Percentiles rank a stretch among this genome's conserved stretches.
Conservation (phyloP, 2,113 vertebrate species). For the Albula glossodonta region DNA sequence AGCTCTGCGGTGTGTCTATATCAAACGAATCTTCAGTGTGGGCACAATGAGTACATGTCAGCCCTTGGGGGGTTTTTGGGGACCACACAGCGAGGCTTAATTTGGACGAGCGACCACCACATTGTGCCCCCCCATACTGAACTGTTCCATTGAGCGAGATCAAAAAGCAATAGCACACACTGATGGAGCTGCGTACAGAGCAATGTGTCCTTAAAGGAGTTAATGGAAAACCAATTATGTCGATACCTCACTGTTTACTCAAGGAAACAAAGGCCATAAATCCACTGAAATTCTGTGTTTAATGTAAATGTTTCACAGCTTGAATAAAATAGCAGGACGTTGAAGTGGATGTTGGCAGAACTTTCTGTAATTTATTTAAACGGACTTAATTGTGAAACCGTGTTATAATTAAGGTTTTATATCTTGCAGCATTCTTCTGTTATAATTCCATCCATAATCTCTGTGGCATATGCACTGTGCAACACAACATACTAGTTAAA, state of each 20-base stretch:
- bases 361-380: background rate
- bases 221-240: constrained; percentile 27
- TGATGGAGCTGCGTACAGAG: background rate
- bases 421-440: background rate
- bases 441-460: background rate
- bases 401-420: background rate
- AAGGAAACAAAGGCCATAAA: constrained; percentile 2
- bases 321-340: background rate
- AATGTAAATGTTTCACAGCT: background rate
- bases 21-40: constrained; percentile 32
- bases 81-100: constrained; percentile 2
- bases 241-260: constrained; percentile 10
- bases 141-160: constrained; percentile 15
- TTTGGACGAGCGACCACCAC: constrained; percentile 25
- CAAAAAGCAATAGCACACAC: background rate
- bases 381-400: background rate
- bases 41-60: constrained; percentile 20
- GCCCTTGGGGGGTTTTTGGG: background rate
- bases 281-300: background rate
- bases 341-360: background rate
- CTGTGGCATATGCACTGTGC: no score
- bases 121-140: constrained; percentile 27
- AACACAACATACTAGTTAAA: no score
- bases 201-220: constrained; percentile 9
- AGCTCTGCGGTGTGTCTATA: constrained; percentile 28